Conservation (phyloP, 2,113 vertebrate species). For the Urocynchramus pylzowi region DNA sequence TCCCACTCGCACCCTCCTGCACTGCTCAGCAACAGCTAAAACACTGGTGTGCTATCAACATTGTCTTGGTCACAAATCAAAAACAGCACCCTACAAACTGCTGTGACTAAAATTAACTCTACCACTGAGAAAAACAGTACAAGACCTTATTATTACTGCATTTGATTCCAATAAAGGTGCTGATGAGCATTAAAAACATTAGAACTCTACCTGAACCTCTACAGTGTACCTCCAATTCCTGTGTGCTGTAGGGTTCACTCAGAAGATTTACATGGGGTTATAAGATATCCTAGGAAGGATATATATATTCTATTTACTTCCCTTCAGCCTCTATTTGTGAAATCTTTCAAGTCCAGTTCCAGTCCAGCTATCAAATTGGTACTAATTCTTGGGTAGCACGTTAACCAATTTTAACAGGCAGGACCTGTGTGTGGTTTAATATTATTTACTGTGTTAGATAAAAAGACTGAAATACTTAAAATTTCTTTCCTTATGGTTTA, state of each 20-base stretch:
- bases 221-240: background rate
- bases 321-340: background rate
- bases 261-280: background rate
- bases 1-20: accelerated
- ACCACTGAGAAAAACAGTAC: background rate
- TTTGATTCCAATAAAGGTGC: background rate
- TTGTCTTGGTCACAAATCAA: background rate
- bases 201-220: background rate
- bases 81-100: background rate
- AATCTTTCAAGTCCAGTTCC: background rate
- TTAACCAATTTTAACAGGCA: background rate
- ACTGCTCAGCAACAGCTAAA: background rate
- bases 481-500: background rate
- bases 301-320: background rate
- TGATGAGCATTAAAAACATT: background rate
- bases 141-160: background rate
- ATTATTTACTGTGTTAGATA: background rate
- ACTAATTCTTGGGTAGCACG: background rate
- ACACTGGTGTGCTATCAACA: background rate
- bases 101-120: background rate
- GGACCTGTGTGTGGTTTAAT: background rate
- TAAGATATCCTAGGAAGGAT: background rate
- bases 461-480: background rate
- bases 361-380: background rate
- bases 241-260: background rate